Percentiles rank a stretch among this genome's conserved stretches.
Conservation (phyloP, 64 coral and sea anemone species). For the Actinia tenebrosa region DNA sequence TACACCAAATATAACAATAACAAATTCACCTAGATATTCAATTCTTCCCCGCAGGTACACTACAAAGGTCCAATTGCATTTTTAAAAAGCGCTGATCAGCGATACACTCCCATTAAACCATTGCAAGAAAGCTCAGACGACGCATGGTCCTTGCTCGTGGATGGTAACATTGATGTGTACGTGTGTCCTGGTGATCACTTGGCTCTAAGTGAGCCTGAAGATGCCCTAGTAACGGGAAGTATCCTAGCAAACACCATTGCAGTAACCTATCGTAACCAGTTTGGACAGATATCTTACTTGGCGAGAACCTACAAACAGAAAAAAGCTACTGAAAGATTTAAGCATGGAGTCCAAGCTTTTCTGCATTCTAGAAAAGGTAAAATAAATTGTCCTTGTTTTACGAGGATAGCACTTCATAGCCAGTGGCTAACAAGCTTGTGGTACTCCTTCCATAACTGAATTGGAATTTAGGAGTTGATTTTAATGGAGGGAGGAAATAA, state of each 20-base stretch:
- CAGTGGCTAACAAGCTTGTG: too few relatives aligned
- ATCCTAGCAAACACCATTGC: conserved; percentile 59
- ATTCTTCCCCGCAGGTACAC: conserved; percentile 33
- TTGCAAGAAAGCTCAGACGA: conserved; percentile 56
- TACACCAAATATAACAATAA: background rate
- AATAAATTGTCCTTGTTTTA: too few relatives aligned
- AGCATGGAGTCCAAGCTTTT: conserved; percentile 40
- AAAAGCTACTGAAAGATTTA: conserved; percentile 50
- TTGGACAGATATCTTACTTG: conserved; percentile 33
- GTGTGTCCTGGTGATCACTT: conserved; percentile 79
- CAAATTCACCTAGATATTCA: background rate
- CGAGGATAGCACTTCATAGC: too few relatives aligned
- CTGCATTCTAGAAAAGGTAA: conserved; percentile 73
- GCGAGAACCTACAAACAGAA: conserved; percentile 53
- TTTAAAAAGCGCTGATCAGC: conserved; percentile 63
- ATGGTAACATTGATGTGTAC: conserved; percentile 72
- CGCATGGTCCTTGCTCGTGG: conserved; percentile 59
- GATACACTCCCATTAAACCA: conserved; percentile 44
- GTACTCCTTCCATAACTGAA: too few relatives aligned
- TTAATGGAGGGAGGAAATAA: too few relatives aligned
- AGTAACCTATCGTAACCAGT: conserved; percentile 38
- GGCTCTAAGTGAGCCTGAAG: conserved; percentile 50
- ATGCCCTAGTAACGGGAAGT: conserved; percentile 34
- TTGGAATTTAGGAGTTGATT: too few relatives aligned
- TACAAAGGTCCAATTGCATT: conserved; percentile 64